These are phyloP conservation scores for Hyla sarda DNA, from an alignment of 2,113 vertebrate species.

Conservation along the genomic window DNA sequence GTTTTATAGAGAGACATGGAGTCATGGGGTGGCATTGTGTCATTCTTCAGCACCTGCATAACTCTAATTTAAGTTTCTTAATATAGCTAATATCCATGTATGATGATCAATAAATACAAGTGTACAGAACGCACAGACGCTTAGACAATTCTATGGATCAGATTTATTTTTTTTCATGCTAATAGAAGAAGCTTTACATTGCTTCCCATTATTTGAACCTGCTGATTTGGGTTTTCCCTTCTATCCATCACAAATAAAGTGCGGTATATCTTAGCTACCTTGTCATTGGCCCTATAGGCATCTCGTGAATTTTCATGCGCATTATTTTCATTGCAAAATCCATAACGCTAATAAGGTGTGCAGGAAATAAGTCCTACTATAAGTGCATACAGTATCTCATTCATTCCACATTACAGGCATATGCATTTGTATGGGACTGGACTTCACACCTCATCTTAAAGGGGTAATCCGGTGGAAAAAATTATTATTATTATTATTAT, in stretches of 20 bases:
- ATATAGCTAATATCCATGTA: not conserved
- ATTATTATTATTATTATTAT: no score
- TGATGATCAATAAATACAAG: not conserved
- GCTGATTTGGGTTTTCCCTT: no score
- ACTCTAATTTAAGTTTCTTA: not conserved
- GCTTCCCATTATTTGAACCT: no score
- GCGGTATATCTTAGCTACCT: not conserved
- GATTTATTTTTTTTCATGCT: no score
- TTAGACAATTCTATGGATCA: no score
- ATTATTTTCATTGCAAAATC: constrained; percentile 20
- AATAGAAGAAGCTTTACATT: no score
- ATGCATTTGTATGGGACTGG: constrained; percentile 2
- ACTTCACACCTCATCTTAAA: no score
- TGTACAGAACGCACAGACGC: no score
- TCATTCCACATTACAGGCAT: not conserved
- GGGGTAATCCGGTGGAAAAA: no score
- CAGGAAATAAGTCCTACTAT: not conserved
- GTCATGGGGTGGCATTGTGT: not conserved
- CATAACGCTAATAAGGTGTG: not conserved
- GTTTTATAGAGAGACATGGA: no score
- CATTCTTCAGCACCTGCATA: not conserved
- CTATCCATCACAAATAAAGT: not conserved
- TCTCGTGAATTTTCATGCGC: not conserved
- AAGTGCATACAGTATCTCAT: not conserved
- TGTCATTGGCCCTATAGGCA: not conserved